phyloP scores from a whole-genome alignment of 2,113 vertebrate genomes.

The Apeltes quadracus region DNA sequence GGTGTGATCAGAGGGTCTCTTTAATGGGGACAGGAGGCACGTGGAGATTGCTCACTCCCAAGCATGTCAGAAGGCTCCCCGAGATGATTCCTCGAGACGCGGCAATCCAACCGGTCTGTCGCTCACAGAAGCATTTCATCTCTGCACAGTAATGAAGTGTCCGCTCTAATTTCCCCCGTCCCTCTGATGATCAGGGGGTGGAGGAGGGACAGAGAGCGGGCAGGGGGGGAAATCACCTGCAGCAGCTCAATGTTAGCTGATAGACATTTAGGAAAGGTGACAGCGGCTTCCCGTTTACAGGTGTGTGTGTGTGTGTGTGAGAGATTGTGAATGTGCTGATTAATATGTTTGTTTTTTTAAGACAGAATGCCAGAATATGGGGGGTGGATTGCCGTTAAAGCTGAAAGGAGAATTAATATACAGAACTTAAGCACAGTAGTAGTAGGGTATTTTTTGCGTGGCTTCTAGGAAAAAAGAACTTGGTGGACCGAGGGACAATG shows the following conservation, averaged over 20 bases:
- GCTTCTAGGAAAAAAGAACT: too few species aligned
- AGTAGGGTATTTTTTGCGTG: background rate
- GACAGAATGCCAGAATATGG: background rate
- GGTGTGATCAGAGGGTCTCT: slow-evolving; percentile 26
- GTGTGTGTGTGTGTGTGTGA: slow-evolving; percentile 7
- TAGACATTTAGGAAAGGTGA: slow-evolving; percentile 18
- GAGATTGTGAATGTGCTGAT: background rate
- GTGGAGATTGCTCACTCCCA: slow-evolving; percentile 31
- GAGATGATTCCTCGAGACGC: slow-evolving; percentile 37
- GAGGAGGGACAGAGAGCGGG: slow-evolving; percentile 45
- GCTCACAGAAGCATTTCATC: slow-evolving; percentile 51
- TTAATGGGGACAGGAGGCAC: slow-evolving; percentile 41
- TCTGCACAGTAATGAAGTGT: slow-evolving; percentile 62
- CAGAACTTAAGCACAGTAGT: background rate
- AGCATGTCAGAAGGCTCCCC: slow-evolving; percentile 18
- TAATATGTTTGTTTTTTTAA: background rate
- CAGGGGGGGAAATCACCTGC: slow-evolving; percentile 35
- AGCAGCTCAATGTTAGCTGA: slow-evolving; percentile 24
- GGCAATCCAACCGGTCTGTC: slow-evolving; percentile 56
- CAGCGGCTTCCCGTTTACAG: slow-evolving; percentile 8
- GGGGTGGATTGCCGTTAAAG: background rate
- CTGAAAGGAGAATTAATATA: background rate
- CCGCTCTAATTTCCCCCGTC: slow-evolving; percentile 54
- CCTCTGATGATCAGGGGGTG: slow-evolving; percentile 30
- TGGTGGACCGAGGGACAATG: too few species aligned